Percentiles rank a stretch among this genome's conserved stretches.
phyloP scores from a whole-genome alignment of 30 jellyfish, hydroid and myxozoan species.

The Hydractinia echinata region DNA sequence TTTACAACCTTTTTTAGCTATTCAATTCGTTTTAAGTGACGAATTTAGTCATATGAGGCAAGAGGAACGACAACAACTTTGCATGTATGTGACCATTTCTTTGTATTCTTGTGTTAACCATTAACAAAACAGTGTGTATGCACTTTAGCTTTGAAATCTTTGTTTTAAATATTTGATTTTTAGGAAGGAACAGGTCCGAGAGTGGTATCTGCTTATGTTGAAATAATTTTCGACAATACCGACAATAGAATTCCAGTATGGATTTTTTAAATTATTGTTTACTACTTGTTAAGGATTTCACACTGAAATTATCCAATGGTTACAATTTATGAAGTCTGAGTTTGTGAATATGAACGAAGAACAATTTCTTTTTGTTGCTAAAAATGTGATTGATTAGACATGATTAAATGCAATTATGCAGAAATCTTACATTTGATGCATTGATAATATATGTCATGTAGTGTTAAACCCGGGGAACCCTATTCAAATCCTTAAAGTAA shows the following conservation, averaged over 20 bases:
- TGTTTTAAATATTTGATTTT: background rate
- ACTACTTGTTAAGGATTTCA: background rate
- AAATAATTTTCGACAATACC: slow-evolving; percentile 88
- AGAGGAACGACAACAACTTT: slow-evolving; percentile 95
- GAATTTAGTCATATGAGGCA: slow-evolving; percentile 93
- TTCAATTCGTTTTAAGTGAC: slow-evolving; percentile 97
- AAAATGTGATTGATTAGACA: too few relatives aligned
- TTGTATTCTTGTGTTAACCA: background rate
- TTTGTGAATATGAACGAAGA: too few relatives aligned
- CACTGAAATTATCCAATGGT: background rate
- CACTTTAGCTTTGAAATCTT: background rate
- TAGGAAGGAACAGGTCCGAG: slow-evolving; percentile 99
- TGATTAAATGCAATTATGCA: too few relatives aligned
- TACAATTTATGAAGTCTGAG: background rate
- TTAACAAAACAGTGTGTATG: background rate
- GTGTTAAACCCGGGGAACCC: too few relatives aligned
- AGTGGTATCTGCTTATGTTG: slow-evolving; percentile 97
- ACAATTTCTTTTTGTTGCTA: too few relatives aligned
- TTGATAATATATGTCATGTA: too few relatives aligned
- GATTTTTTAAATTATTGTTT: background rate
- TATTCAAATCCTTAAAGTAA: too few relatives aligned
- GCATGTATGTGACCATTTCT: slow-evolving; percentile 64
- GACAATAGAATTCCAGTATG: slow-evolving; percentile 94
- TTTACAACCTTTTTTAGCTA: slow-evolving; percentile 46
- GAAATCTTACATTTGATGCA: too few relatives aligned